Base-by-base conservation (phyloP, 2,113 vertebrate species). In the Montifringilla adamsi region DNA sequence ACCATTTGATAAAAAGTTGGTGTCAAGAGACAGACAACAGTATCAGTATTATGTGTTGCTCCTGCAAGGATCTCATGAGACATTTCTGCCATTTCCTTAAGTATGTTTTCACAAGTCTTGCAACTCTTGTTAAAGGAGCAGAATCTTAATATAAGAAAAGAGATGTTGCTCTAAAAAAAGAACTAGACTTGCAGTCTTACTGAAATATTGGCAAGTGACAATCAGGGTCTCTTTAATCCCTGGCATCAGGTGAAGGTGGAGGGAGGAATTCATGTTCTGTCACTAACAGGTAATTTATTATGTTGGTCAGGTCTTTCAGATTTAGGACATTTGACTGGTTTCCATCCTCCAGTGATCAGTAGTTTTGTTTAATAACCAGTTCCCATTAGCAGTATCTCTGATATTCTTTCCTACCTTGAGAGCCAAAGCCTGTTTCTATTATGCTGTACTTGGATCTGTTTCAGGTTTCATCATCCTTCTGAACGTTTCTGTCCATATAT, bases 391-490 rank as follows among this genome's bases (percentile, higher is more conserved):
- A 55, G 35, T 87, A 83, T 87, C 67, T 93, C 58, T 73, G 50
- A 91, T 85, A 91, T 41, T 91, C 55, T 74, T 94, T 91, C 64
- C 85, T 90, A 69, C 60, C 72, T 86, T 78, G 69, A 93, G n/a
- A 93, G 83, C 76, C 90, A 93, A 92, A 89, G 52, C 8, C 41
- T 75, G 41, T 72, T 95, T 84, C 90, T 96, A 47, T 86, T 60
- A 70, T 59, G 66, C 72, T 90, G 62, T 72, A 7, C 31, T 92
- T 97, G 93, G 92, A 92, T 37, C 37, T 0, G 0, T 78, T 92
- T 78, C 92, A 92, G 31, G 28, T 94, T 95, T 94, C 93, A 84
- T 94, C 66, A 80, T 90, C 80, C 68, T 92, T 43, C 41, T 84
- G 76, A 90, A 81, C 30, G 33, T 59, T 95, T 96, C 93, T 93